Evolutionary conservation across 1,140 invertebrate species (phyloP).

Genomic region (Rhagoletis zephyria): DNA sequence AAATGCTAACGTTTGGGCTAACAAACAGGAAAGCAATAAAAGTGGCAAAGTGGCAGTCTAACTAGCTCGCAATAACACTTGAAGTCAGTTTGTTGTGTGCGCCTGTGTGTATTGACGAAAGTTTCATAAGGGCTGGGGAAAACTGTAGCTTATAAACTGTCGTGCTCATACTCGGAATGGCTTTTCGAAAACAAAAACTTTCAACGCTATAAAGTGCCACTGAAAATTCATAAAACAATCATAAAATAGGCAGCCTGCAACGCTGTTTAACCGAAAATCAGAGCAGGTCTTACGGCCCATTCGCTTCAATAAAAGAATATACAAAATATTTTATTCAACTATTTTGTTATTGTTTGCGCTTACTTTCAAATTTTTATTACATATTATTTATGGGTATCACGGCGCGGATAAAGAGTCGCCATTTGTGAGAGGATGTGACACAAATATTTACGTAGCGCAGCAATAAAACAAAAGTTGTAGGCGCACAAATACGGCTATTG

Average conservation of each 20-base stretch:
- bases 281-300: conserved; percentile 15
- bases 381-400: background rate
- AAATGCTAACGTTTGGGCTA: background rate
- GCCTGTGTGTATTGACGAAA: background rate
- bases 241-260: background rate
- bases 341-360: conserved; percentile 12
- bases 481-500: background rate
- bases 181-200: background rate
- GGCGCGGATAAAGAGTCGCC: background rate
- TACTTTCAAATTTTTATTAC: conserved; percentile 19
- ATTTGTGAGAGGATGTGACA: conserved; percentile 17
- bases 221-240: conserved; percentile 40
- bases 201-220: background rate
- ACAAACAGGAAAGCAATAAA: conserved; percentile 23
- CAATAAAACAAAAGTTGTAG: background rate
- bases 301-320: conserved; percentile 27
- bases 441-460: background rate
- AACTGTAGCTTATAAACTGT: background rate
- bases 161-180: no score
- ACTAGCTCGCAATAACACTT: conserved; percentile 13
- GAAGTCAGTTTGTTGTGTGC: background rate
- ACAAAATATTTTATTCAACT: conserved; percentile 26
- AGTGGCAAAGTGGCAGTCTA: background rate
- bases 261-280: background rate
- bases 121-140: background rate